Base-by-base conservation (phyloP, 1,140 invertebrate genomes). In the Drosophila azteca region DNA sequence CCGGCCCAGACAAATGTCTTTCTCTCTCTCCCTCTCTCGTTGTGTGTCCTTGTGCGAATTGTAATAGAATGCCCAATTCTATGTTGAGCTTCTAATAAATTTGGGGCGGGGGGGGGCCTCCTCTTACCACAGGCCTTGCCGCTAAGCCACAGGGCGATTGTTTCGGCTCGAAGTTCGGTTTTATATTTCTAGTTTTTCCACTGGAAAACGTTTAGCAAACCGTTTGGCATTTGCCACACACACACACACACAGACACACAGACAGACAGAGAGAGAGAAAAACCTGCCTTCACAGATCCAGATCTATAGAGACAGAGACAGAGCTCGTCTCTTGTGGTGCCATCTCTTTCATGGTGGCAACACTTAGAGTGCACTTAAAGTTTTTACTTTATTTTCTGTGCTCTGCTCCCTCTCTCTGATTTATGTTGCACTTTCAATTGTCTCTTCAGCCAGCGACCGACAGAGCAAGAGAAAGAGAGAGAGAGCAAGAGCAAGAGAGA, bases 361-460 rank as follows among this genome's bases (percentile, higher is more conserved):
- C 68, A 81, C 61, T 82, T 66, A 51, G 79, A 85, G 79, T 82
- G 83, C 82, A 85, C 83, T 88, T 88, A 88, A 78, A 78, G 62
- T 82, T 87, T 71, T 78, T 72, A 63, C 31, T 43, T 43, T 50
- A 48, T 49, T 73, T 49, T 54, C 51, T 62, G 41, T 63, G 71
- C 43, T 74, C 43, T 4, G 71, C 43, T 74, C 49, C 11, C 31
- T 52, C 60, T 53, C 60, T 50, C 71, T 85, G 82, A 85, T 85
- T 85, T 85, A 85, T 82, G 78, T 71, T 60, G 83, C 79, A 88
- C 82, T 85, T 82, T 82, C 82, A 83, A 83, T 83, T 83, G 79
- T 79, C 71, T 71, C 61, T 55, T 49, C 49, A 53, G 50, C 66
- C 11, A 35, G 31, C 31, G 7, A 35, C 31, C 9, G 9, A 35